Base-by-base conservation (phyloP, 1,140 invertebrate genomes). In the Archegozetes longisetosus region DNA sequence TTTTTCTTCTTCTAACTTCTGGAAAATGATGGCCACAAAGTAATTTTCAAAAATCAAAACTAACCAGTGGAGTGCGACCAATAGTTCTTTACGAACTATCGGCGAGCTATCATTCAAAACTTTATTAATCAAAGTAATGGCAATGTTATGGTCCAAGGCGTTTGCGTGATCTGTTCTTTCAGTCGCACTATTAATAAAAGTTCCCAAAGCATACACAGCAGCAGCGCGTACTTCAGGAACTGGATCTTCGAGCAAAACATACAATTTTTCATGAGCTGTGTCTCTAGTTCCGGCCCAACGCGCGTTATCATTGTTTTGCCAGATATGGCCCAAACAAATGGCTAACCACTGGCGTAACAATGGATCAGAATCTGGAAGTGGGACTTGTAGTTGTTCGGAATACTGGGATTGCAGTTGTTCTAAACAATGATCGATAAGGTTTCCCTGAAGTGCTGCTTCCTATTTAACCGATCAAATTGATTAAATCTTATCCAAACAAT, bases 281-380 rank as follows among this genome's bases (percentile, higher is more conserved):
- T 96, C 90, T n/a, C 94, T 76, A 14, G 91, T 92, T 12, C 90
- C 93, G 53, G 86, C 89, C 92, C 93, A 96, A 60, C 90, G 79
- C 23, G 93, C 92, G 69, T 84, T 83, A 68, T 93, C 88, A 71
- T 85, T 94, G 68, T 88, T 84, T 61, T 85, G 82, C 95, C 94
- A 98, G 27, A 94, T 78, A 69, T 88, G 77, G n/a, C 87, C 91
- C 53, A 98, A 77, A 70, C 87, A 91, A 52, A 98, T 82, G 61
- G 88, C 85, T 49, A 95, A 75, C 94, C 94, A 98, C 70, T 90
- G 85, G 28, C 88, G 76, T 22, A 96, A 73, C 53, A 83, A 72
- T 51, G 82, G 74, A 69, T 81, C 79, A 24, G 48, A 46, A 24
- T 52, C 50, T 20, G 12, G 6, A 2, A 60, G 26, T 22, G 72